These are phyloP conservation scores for Protonemura montana DNA, from an alignment of 2,888 invertebrate species.

Conservation along the genomic window DNA sequence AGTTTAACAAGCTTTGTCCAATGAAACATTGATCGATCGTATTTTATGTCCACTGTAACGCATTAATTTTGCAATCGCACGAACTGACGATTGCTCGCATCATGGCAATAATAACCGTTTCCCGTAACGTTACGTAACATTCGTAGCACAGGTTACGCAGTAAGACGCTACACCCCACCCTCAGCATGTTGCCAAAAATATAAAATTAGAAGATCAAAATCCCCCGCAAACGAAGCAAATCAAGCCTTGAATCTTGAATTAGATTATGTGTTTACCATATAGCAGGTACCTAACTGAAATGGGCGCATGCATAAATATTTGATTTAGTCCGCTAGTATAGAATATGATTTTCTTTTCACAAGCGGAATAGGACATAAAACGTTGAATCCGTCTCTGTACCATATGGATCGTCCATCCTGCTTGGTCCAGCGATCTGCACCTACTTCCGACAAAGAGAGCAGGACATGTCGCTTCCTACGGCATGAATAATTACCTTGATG, in stretches of 20 bases:
- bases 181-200: neutral
- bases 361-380: neutral
- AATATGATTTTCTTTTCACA: neutral
- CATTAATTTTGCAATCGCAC: too few relatives aligned
- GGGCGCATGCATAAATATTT: neutral
- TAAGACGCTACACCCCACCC: neutral
- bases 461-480: neutral
- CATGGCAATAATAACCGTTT: too few relatives aligned
- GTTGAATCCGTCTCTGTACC: neutral
- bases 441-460: neutral
- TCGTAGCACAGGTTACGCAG: neutral
- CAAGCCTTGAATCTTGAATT: neutral
- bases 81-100: too few relatives aligned
- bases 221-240: constrained; percentile 12
- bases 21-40: too few relatives aligned
- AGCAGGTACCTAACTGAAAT: neutral
- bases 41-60: too few relatives aligned
- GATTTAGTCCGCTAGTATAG: neutral
- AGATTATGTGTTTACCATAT: neutral
- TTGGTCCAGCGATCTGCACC: neutral
- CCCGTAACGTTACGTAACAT: neutral
- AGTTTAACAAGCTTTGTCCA: too few relatives aligned
- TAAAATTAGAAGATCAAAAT: neutral
- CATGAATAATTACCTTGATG: neutral
- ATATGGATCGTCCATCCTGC: neutral